These are phyloP conservation scores for Parnassius apollo DNA, from an alignment of 2,888 invertebrate genomes.

Conservation along the genomic window DNA sequence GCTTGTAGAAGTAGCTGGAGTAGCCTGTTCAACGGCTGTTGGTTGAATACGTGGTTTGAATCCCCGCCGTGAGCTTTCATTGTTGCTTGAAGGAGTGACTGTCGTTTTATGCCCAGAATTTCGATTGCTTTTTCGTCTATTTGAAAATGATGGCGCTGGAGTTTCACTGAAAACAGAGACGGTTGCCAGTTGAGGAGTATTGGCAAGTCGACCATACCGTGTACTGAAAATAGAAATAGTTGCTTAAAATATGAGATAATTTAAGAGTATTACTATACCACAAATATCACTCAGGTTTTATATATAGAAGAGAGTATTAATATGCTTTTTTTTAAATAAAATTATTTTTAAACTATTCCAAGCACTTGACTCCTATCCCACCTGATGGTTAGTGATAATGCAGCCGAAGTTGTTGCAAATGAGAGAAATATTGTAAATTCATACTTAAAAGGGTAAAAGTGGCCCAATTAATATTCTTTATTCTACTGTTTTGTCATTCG, in stretches of 20 bases:
- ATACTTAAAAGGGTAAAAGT: too few relatives aligned
- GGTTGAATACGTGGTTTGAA: constrained; percentile 86
- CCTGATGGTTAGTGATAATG: too few relatives aligned
- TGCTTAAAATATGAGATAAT: not conserved
- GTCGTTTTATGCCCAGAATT: constrained; percentile 69
- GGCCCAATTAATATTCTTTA: too few relatives aligned
- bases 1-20: constrained; percentile 79
- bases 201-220: constrained; percentile 71
- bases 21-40: constrained; percentile 76
- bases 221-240: constrained; percentile 68
- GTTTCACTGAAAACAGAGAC: constrained; percentile 85
- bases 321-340: too few relatives aligned
- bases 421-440: too few relatives aligned
- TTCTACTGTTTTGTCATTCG: too few relatives aligned
- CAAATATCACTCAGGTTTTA: too few relatives aligned
- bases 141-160: constrained; percentile 70
- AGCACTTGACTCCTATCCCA: too few relatives aligned
- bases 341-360: too few relatives aligned
- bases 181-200: constrained; percentile 82
- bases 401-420: too few relatives aligned
- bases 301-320: too few relatives aligned
- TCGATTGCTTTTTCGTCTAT: constrained; percentile 76
- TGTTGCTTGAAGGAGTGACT: constrained; percentile 65
- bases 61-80: constrained; percentile 78
- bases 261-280: too few relatives aligned